Base-by-base conservation (phyloP, 2,113 vertebrate species). In the Corynorhinus townsendii region DNA sequence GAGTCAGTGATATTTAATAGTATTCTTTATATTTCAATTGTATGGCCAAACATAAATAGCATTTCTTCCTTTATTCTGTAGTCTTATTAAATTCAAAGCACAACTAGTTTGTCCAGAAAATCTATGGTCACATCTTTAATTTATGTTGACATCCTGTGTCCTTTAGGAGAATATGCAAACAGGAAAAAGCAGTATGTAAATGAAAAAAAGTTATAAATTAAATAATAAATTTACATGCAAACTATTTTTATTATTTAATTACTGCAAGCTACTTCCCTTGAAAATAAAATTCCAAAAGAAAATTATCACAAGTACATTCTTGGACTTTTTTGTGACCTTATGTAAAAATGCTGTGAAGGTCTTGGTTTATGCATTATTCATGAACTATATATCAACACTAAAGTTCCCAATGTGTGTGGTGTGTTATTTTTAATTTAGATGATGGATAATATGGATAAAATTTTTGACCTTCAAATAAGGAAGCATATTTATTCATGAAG, bases 21-120 rank as follows among this genome's bases (percentile, higher is more conserved):
- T 64, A 75, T 40, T 84, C 72, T 75, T 69, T 88, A 43, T n/a
- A 73, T 66, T 89, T 85, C 22, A 73, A 16, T 54, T 91, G 49
- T 75, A 28, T 66, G 49, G 28, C 68, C 4, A 49, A 89, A 17
- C 54, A 35, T 35, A 93, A 85, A 81, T 84, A 72, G 80, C 7
- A 71, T 89, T 71, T 87, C 3, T 66, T 43, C 56, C 24, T 62
- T 94, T 91, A 81, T 72, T 91, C 49, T 89, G 20, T 33, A 96
- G 22, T 87, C 3, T 59, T 85, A 89, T 90, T 96, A 93, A 93
- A 95, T 81, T 90, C 79, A 87, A 95, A 90, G 52, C 43, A 77
- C 40, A 93, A 19, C 2, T 94, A 80, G 75, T 95, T 96, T 86
- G 49, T 26, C 54, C 82, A 84, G 76, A 94, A 97, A 95, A 80